A percentile compares a stretch with the other conserved stretches of the same genome.
Evolutionary conservation across 2,888 invertebrate species (phyloP).

Genomic region (Charanyca ferruginea): DNA sequence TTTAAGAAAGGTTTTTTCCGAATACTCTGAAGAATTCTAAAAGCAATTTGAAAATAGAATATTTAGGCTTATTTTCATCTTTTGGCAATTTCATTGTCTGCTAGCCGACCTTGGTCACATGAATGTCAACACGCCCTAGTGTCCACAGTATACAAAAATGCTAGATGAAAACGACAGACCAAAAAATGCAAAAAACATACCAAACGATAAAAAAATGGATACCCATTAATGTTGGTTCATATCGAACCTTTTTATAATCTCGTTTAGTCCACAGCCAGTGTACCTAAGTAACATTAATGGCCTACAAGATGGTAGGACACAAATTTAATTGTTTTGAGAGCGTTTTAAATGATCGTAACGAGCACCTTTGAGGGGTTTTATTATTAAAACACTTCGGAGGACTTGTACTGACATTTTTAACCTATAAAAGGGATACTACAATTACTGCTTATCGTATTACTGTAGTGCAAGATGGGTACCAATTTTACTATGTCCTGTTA

Average conservation of each 20-base stretch:
- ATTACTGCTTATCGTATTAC: not conserved
- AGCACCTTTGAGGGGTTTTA: conserved; percentile 28
- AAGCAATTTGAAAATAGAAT: too few relatives aligned
- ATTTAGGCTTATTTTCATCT: too few relatives aligned
- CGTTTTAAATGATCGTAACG: conserved; percentile 45
- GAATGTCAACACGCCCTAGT: too few relatives aligned
- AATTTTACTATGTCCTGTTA: not conserved
- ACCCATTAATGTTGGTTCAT: not conserved
- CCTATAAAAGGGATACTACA: not conserved
- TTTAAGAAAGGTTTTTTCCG: too few relatives aligned
- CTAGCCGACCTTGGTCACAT: too few relatives aligned
- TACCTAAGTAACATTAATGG: conserved; percentile 29
- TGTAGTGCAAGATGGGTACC: too few relatives aligned
- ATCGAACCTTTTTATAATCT: conserved; percentile 4
- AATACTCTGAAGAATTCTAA: too few relatives aligned
- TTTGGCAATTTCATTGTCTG: too few relatives aligned
- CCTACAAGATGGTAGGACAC: conserved; percentile 33
- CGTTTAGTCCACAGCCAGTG: not conserved
- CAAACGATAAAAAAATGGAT: not conserved
- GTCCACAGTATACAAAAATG: too few relatives aligned
- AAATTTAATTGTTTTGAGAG: conserved; percentile 53
- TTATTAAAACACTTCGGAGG: conserved; percentile 14
- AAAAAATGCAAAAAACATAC: too few relatives aligned
- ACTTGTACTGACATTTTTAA: conserved; percentile 27
- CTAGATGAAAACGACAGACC: too few relatives aligned